These are phyloP conservation scores for Orientallactaga sibirica DNA, from an alignment of 2,797 vertebrate species.

Conservation along the genomic window DNA sequence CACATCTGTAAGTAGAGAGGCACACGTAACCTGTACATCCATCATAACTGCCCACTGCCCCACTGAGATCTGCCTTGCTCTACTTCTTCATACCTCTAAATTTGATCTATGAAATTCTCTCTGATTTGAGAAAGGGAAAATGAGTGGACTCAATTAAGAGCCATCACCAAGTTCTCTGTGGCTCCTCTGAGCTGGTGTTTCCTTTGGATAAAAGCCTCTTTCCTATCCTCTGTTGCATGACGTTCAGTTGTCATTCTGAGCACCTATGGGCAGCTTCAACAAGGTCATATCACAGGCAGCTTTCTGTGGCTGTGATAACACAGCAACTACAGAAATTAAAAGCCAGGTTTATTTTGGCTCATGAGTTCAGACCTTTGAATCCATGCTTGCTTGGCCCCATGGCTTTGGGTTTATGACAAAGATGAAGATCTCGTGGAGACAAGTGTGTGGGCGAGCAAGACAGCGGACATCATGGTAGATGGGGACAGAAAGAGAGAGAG, in stretches of 20 bases:
- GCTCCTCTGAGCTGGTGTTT: not conserved
- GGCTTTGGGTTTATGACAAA: not conserved
- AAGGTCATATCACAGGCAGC: no score
- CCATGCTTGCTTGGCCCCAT: no score
- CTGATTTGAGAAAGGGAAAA: slow-evolving; percentile 43
- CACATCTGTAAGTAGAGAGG: not conserved
- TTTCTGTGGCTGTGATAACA: no score
- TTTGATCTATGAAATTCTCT: not conserved
- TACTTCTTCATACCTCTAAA: not conserved
- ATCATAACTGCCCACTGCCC: not conserved
- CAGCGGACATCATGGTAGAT: no score
- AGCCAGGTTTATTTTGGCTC: not conserved
- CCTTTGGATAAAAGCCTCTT: no score
- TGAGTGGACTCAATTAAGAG: not conserved
- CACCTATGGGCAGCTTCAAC: fast-evolving
- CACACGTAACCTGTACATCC: not conserved
- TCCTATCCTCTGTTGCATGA: not conserved
- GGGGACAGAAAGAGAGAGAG: not conserved
- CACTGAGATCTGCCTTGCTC: not conserved
- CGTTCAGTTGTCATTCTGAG: not conserved
- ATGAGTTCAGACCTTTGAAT: not conserved
- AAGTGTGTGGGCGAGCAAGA: not conserved
- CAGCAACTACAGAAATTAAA: not conserved
- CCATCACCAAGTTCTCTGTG: not conserved
- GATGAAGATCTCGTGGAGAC: no score